Percentiles rank a stretch among this genome's conserved stretches.
phyloP scores from a whole-genome alignment of 2,797 vertebrate species.

The Atherinosoma microstoma region DNA sequence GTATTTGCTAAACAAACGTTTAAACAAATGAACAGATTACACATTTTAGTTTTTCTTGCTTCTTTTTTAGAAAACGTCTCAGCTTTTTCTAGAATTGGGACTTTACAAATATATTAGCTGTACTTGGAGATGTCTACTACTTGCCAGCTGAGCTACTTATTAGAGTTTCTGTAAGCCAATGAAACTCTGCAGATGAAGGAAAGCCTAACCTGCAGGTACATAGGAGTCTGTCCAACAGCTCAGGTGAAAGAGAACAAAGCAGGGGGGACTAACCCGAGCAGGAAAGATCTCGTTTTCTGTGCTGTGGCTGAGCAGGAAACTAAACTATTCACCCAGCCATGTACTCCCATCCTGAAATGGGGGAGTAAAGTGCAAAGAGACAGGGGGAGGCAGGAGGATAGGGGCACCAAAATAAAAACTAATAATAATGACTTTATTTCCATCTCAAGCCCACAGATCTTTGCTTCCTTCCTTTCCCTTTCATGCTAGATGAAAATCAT shows the following conservation, averaged over 20 bases:
- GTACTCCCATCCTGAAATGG: conserved; percentile 88
- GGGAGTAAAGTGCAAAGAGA: conserved; percentile 74
- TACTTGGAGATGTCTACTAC: not conserved
- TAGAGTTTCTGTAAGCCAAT: conserved; percentile 8
- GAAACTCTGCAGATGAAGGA: not conserved
- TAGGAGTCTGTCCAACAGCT: conserved; percentile 8
- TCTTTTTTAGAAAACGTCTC: not conserved
- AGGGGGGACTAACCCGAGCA: conserved; percentile 66
- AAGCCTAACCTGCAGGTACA: conserved; percentile 16
- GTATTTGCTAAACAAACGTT: not conserved
- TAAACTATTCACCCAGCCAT: conserved; percentile 81
- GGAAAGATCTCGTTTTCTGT: conserved; percentile 84
- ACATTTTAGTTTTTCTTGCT: not conserved
- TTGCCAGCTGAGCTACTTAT: not conserved
- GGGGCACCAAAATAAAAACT: conserved; percentile 78
- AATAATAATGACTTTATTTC: conserved; percentile 83
- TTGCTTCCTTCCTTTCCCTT: conserved; percentile 81
- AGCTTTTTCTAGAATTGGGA: not conserved
- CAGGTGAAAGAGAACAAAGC: conserved; percentile 74
- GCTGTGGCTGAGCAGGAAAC: conserved; percentile 83
- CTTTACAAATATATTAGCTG: conserved; percentile 2
- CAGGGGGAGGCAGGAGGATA: conserved; percentile 58
- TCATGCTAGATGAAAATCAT: conserved; percentile 77
- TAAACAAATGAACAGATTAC: not conserved
- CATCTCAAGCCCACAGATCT: conserved; percentile 77